Evolutionary conservation across 2,888 invertebrate genomes (phyloP), one percentile per base, ranked within the genome.

Genomic region (Diarsia dahlii): DNA sequence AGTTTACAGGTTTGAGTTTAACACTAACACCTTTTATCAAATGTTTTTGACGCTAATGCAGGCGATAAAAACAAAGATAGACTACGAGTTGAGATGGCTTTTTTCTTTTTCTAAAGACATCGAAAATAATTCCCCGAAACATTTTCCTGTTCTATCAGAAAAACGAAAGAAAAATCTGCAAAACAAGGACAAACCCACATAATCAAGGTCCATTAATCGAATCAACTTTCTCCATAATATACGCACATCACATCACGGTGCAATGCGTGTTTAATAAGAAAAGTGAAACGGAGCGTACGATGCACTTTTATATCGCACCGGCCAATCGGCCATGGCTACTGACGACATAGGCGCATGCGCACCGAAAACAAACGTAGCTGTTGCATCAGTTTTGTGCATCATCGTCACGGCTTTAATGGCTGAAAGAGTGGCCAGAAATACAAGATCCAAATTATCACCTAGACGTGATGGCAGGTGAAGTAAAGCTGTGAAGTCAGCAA

Each of bases 251-350:
- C 64, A 72, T 46, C 66, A 72, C 68, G 52, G 71, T 74, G 82
- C 75, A 73, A 72, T 80, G 84, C 86, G 76, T 86, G 85, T 88
- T 87, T 79, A 76, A 80, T 80, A 76, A 80, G 80, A 80, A 86
- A 89, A 89, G 88, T 89, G 89, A 89, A 89, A 89, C 87, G 84
- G 52, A 80, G 69, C 87, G 81, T 88, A 76, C 78, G 76, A 86
- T 85, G 88, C 87, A 82, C 87, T 87, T 87, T 70, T 78, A 73
- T 81, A 81, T 71, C 73, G 64, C 78, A 71, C 66, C 46, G 23
- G 69, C 76, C 76, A 80, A 85, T 84, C 80, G 74, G 78, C 79
- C 82, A 85, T 84, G 78, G 78, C 68, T 63, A 70, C 76, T 85
- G 85, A 89, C 86, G 84, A 84, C 84, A 87, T 64, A 68, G 71